Base-by-base conservation (phyloP, 2,113 vertebrate species). In the Dunckerocampus dactyliophorus region DNA sequence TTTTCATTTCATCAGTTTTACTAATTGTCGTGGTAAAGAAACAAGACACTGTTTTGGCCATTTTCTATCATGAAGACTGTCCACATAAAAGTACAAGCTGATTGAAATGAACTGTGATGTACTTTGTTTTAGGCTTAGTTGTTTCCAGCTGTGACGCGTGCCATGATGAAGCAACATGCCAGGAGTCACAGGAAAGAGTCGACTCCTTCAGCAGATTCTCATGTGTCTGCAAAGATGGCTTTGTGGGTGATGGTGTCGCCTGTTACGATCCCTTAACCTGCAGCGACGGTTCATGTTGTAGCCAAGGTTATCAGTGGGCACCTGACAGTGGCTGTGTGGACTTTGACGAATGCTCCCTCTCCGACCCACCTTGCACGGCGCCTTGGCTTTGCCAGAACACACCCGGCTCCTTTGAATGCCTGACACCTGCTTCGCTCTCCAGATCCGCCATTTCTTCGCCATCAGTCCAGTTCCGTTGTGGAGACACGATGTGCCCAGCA, bases 221-320 rank as follows among this genome's bases (percentile, higher is more conserved):
- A 3, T 89, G 87, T 69, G 59, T 62, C 59, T 89, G 87, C 67
- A 67, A 67, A 52, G 67, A 79, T 6, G 86, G 83, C 17, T 89
- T 86, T 43, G 62, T 82, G 0, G 87, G 87, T 0, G 69, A 86
- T 6, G 84, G 85, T 24, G 51, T 85, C 24, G 58, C 43, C 42
- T 89, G 87, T 53, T 82, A 85, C 48, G 34, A 80, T 31, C 13
- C 11, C 31, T 59, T 75, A 3, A 28, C 34, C 21, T 87, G 83
- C 46, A 31, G 43, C 4, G 54, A 64, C 37, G 66, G 63, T 3
- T 71, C 73, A 3, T 86, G 85, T 59, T 87, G 82, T 48, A 11
- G 17, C 47, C 59, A 21, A 15, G 84, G 84, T 28, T 85, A 76
- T 47, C 55, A 56, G 19, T 87, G 83, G 83, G 77, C 83, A 46